Evolutionary conservation across 2,797 vertebrate species (phyloP).

Genomic region (Mormyrus proboscirostris): DNA sequence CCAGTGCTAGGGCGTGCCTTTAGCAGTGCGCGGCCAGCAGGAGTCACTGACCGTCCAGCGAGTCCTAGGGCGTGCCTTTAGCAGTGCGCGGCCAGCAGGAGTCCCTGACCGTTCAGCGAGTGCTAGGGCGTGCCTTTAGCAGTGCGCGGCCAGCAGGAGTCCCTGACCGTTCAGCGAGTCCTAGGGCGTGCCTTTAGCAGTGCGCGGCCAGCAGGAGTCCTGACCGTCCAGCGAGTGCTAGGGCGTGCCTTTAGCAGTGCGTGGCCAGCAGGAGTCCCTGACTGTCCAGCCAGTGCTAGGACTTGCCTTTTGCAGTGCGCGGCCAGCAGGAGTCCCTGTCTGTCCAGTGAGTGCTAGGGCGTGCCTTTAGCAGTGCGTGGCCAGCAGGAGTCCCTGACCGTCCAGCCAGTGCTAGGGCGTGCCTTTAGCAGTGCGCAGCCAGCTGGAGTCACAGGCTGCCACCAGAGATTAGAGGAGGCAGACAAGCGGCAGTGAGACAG

Average conservation of each 20-base stretch:
- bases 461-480: neutral
- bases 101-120: neutral
- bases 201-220: neutral
- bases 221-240: neutral
- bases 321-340: neutral
- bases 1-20: neutral
- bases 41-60: neutral
- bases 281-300: neutral
- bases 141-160: neutral
- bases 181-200: too few species aligned
- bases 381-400: neutral
- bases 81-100: neutral
- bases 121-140: neutral
- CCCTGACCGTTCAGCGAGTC: too few species aligned
- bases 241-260: neutral
- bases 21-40: neutral
- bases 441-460: neutral
- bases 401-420: neutral
- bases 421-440: neutral
- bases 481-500: neutral
- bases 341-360: neutral
- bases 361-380: neutral
- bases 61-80: neutral
- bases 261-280: neutral
- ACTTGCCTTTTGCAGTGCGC: neutral